Percentiles rank a stretch among this genome's conserved stretches.
Conservation (phyloP, 2,113 vertebrate species). For the Cygnus atratus region DNA sequence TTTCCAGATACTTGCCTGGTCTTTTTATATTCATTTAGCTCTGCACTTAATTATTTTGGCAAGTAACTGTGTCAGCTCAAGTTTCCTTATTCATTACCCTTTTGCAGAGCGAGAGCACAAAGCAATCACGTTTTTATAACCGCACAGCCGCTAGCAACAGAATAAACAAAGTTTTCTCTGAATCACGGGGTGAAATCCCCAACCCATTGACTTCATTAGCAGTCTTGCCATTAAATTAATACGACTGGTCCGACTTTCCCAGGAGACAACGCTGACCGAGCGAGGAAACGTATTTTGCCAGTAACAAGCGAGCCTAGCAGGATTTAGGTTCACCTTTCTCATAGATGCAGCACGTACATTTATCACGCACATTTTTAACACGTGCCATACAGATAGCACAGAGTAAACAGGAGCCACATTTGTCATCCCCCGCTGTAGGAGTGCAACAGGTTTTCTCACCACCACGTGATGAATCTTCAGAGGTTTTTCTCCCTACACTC, state of each 20-base stretch:
- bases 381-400: background rate
- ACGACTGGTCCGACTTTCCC: background rate
- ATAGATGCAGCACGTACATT: background rate
- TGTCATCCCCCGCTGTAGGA: background rate
- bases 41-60: constrained; percentile 25
- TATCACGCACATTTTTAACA: background rate
- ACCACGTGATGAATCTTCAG: background rate
- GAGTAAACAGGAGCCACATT: background rate
- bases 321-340: background rate
- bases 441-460: background rate
- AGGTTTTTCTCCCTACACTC: background rate
- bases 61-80: constrained; percentile 3
- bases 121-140: background rate
- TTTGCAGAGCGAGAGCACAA: background rate
- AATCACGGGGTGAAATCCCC: background rate
- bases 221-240: background rate
- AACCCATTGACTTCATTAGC: background rate
- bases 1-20: background rate
- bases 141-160: background rate
- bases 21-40: background rate
- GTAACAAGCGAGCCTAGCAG: background rate
- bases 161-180: background rate
- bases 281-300: background rate
- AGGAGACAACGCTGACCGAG: background rate
- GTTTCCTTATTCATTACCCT: background rate